These are phyloP conservation scores for Osmerus mordax DNA, from an alignment of 2,113 vertebrate genomes.

Conservation along the genomic window DNA sequence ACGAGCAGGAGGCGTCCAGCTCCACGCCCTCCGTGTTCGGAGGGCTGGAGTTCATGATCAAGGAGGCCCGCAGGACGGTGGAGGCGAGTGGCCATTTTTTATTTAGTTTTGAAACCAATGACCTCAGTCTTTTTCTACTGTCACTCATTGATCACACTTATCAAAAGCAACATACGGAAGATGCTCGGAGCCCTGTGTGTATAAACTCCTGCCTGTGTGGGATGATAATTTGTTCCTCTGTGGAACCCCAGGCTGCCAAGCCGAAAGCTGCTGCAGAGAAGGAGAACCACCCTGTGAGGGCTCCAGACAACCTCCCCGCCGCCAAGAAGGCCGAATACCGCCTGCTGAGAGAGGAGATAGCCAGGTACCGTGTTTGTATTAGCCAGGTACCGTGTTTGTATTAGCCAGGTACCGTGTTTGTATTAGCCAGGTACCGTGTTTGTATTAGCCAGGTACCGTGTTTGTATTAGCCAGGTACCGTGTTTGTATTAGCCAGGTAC, in stretches of 20 bases:
- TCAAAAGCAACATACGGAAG: neutral
- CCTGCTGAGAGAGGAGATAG: slow-evolving; percentile 85
- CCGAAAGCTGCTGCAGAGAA: slow-evolving; percentile 87
- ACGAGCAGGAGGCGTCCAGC: slow-evolving; percentile 79
- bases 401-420: neutral
- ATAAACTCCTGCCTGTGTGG: neutral
- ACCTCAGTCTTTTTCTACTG: no score
- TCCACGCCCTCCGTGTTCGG: slow-evolving; percentile 80
- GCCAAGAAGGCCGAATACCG: slow-evolving; percentile 85
- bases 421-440: neutral
- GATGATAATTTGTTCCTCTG: neutral
- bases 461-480: neutral
- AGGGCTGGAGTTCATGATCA: slow-evolving; percentile 97
- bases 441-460: neutral
- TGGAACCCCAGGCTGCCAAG: slow-evolving; percentile 83
- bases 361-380: slow-evolving; percentile 70
- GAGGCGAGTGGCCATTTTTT: slow-evolving; percentile 74
- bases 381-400: no score
- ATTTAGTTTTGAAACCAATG: no score
- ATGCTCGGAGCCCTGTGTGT: neutral
- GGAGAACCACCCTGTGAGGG: slow-evolving; percentile 91
- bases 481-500: neutral
- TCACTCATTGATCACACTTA: no score
- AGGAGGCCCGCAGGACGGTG: slow-evolving; percentile 91
- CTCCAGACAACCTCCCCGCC: slow-evolving; percentile 82